Evolutionary conservation across 2,888 invertebrate genomes (phyloP).

Genomic region (Tortricodes alternella): DNA sequence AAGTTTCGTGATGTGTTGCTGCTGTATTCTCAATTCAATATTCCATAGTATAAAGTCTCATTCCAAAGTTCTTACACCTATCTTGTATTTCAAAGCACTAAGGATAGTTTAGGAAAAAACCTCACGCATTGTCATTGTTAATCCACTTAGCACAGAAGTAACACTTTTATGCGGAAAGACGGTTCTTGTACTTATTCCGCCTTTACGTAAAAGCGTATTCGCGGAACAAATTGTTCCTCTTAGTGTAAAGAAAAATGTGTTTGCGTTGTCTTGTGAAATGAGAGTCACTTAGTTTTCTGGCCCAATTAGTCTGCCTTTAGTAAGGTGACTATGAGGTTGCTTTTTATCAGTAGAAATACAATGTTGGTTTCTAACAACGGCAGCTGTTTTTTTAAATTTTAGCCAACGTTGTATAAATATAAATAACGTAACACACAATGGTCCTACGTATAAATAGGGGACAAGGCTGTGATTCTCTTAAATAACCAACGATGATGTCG

Average conservation of each 20-base stretch:
- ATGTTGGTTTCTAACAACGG: too few species aligned
- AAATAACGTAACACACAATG: too few species aligned
- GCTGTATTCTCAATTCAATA: too few species aligned
- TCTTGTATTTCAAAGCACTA: not conserved
- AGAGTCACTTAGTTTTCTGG: not conserved
- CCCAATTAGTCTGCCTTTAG: not conserved
- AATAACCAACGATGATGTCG: too few species aligned
- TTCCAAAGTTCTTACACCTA: too few species aligned
- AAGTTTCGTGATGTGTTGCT: too few species aligned
- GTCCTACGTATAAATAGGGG: too few species aligned
- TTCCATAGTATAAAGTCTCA: too few species aligned
- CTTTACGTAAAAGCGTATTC: not conserved
- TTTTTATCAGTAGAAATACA: too few species aligned
- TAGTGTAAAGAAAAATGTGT: not conserved
- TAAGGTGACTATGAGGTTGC: not conserved
- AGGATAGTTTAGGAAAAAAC: not conserved
- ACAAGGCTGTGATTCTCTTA: too few species aligned
- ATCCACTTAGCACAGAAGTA: not conserved
- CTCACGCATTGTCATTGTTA: not conserved
- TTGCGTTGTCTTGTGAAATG: not conserved
- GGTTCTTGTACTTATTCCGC: not conserved
- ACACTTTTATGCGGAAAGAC: not conserved
- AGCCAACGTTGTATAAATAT: too few species aligned
- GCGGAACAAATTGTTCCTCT: conserved; percentile 3
- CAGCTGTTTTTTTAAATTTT: too few species aligned